A percentile compares a stretch with the other conserved stretches of the same genome.
Conservation (phyloP, 2,113 vertebrate genomes). For the Calidris pygmaea region DNA sequence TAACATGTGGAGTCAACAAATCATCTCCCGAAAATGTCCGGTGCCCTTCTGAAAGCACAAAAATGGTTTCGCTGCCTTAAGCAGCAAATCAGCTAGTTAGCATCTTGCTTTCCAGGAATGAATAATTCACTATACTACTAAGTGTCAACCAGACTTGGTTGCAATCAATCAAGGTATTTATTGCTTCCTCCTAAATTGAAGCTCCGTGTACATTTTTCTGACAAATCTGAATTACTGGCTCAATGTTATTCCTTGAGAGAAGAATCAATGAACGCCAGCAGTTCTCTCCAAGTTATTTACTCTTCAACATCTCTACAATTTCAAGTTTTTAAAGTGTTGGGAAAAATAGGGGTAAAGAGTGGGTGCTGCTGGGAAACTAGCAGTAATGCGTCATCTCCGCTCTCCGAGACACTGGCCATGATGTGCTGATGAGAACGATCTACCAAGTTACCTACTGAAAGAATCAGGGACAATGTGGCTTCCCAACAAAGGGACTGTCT, state of each 20-base stretch:
- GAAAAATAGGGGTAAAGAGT: not conserved
- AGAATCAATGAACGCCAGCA: conserved; percentile 1
- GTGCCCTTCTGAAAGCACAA: not conserved
- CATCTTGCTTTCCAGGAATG: conserved; percentile 46
- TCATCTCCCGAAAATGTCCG: not conserved
- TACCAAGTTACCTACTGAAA: not conserved
- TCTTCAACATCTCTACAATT: not conserved
- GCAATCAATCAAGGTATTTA: conserved; percentile 54
- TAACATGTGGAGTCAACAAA: not conserved
- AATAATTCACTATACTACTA: conserved; percentile 23
- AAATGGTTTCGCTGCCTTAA: conserved; percentile 29
- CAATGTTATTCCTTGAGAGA: conserved; percentile 22
- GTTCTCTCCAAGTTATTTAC: conserved; percentile 26
- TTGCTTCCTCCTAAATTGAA: conserved; percentile 16
- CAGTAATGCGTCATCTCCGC: not conserved
- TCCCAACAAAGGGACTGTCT: not conserved
- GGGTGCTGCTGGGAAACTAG: not conserved
- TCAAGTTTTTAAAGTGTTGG: not conserved
- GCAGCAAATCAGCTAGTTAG: conserved; percentile 34
- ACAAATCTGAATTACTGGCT: conserved; percentile 44
- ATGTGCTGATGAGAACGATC: not conserved
- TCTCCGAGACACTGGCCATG: not conserved
- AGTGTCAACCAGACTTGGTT: conserved; percentile 1
- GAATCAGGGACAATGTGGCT: not conserved
- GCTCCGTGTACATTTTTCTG: conserved; percentile 40